Conservation (phyloP, 2,113 vertebrate genomes). For the Alouatta palliata region DNA sequence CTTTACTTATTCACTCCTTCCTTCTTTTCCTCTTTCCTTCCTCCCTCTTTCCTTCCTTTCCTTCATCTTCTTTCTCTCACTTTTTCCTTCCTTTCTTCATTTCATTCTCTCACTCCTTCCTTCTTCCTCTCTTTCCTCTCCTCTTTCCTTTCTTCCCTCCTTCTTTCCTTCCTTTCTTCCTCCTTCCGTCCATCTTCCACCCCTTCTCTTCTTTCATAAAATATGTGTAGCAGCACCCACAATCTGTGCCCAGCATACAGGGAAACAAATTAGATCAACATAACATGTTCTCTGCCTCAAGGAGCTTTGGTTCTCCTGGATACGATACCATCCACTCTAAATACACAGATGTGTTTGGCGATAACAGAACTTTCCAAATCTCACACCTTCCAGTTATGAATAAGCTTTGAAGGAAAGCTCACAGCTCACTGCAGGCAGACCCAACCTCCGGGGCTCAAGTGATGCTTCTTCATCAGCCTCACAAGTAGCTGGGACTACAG, state of each 20-base stretch:
- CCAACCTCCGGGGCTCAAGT: too few relatives aligned
- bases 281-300: neutral
- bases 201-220: neutral
- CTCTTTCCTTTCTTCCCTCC: too few relatives aligned
- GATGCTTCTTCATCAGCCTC: too few relatives aligned
- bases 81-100: neutral
- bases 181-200: too few relatives aligned
- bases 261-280: neutral
- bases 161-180: too few relatives aligned
- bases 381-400: neutral
- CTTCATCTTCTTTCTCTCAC: too few relatives aligned
- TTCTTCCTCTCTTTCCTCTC: neutral
- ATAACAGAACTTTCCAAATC: neutral
- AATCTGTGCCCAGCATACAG: neutral
- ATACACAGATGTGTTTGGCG: neutral
- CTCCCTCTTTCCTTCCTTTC: too few relatives aligned
- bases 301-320: neutral
- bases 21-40: too few relatives aligned
- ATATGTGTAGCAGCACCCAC: neutral
- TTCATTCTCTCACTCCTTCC: neutral
- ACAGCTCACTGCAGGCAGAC: too few relatives aligned
- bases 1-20: accelerated
- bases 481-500: too few relatives aligned
- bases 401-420: neutral
- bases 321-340: neutral